phyloP scores from a whole-genome alignment of 2,888 invertebrate genomes.

The Trichogramma evanescens region DNA sequence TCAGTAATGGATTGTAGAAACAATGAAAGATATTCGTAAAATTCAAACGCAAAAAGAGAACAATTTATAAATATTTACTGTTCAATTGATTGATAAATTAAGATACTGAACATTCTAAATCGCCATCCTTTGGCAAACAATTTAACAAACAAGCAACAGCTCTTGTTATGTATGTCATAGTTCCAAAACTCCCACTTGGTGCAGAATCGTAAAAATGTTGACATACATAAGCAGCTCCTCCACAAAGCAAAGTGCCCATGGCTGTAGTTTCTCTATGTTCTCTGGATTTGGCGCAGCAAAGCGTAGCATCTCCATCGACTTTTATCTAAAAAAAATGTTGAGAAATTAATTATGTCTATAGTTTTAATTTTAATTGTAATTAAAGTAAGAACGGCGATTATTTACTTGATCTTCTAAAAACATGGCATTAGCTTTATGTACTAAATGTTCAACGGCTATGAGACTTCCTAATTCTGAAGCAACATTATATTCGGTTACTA shows the following conservation, averaged over 20 bases:
- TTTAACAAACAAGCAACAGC: slow-evolving; percentile 71
- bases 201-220: slow-evolving; percentile 97
- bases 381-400: neutral
- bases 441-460: slow-evolving; percentile 84
- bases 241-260: slow-evolving; percentile 68
- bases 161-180: slow-evolving; percentile 92
- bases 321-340: slow-evolving; percentile 57
- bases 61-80: slow-evolving; percentile 6
- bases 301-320: slow-evolving; percentile 82
- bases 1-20: neutral
- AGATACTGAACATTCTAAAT: slow-evolving; percentile 71
- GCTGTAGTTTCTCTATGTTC: slow-evolving; percentile 56
- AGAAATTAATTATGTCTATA: neutral
- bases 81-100: slow-evolving; percentile 21
- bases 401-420: slow-evolving; percentile 92
- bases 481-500: slow-evolving; percentile 82
- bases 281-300: slow-evolving; percentile 82
- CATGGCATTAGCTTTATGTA: slow-evolving; percentile 88
- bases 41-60: slow-evolving; percentile 3
- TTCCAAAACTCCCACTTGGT: slow-evolving; percentile 94
- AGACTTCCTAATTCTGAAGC: slow-evolving; percentile 69
- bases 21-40: slow-evolving; percentile 4
- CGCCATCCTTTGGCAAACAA: slow-evolving; percentile 68
- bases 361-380: neutral
- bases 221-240: slow-evolving; percentile 91